Base-by-base conservation (phyloP, 2,888 invertebrate species). In the Lepidochitona cinerea region DNA sequence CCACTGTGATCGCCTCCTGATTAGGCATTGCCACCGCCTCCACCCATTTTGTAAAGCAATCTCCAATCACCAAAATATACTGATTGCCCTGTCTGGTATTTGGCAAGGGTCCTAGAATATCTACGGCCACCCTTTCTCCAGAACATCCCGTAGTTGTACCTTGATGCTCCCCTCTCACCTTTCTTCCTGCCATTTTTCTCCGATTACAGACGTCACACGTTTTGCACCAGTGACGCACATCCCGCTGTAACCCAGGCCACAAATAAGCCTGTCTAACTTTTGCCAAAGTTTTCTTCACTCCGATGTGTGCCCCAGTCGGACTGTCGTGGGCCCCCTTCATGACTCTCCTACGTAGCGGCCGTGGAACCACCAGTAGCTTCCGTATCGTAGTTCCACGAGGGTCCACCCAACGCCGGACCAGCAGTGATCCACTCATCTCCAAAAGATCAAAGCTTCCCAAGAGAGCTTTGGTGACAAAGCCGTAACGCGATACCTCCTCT, bases 11-110 rank as follows among this genome's bases (percentile, higher is more conserved):
- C 6, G 78, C 75, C 49, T 77, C 76, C 59, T 71, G 75, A 37
- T 79, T 75, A 35, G 59, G 26, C 52, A 80, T 71, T 9, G 77
- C 64, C 41, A 71, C 70, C 29, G 73, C 54, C 59, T 80, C 75
- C 9, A 75, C 76, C 72, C 72, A 76, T 72, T 79, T 77, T 26
- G 77, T 73, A 71, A 78, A 80, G 65, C 80, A 79, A 52, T 77
- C 77, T 23, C 37, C 53, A 18, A 80, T 41, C 7, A 79, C 75
- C 37, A 71, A 37, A 26, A 79, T 70, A 49, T 81, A 75, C 33
- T 54, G 66, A 37, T 77, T 72, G 9, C 77, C 75, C 12, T 49
- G 49, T 35, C 66, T 54, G 18, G 75, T 76, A n/a, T 49, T 23
- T 35, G 78, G 79, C 37, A 73, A 29, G 52, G 72, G 70, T 6